These are phyloP conservation scores for Aurelia coerulea DNA, from an alignment of 30 jellyfish, hydroid and myxozoan genomes.

Conservation along the genomic window DNA sequence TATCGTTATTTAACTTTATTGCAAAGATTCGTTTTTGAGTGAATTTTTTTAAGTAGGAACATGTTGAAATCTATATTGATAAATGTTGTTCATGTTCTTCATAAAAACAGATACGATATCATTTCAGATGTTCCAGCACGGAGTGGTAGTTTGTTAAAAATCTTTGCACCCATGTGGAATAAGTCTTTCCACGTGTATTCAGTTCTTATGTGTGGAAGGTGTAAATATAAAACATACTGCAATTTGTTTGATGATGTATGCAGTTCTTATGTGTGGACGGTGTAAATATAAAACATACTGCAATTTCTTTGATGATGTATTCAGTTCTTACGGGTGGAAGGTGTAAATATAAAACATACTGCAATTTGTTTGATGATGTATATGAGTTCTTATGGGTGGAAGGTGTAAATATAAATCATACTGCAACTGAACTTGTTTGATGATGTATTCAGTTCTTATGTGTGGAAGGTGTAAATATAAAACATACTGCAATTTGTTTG, in stretches of 20 bases:
- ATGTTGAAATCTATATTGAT: no score
- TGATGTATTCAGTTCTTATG: neutral
- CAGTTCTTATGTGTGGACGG: neutral
- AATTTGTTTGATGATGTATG: constrained; percentile 59
- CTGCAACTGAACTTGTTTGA: constrained; percentile 73
- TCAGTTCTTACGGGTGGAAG: neutral
- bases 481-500: constrained; percentile 70
- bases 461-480: neutral
- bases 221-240: constrained; percentile 36
- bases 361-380: constrained; percentile 60
- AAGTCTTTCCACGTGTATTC: no score
- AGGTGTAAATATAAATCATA: neutral
- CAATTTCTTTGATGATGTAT: constrained; percentile 55
- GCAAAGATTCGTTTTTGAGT: no score
- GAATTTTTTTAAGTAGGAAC: no score
- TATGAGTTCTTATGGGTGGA: neutral
- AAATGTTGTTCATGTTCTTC: no score
- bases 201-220: neutral
- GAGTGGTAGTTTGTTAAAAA: no score
- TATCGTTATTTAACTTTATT: no score
- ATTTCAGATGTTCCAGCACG: no score
- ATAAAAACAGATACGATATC: no score
- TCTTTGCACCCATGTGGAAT: no score
- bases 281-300: constrained; percentile 36
- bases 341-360: constrained; percentile 25